These are phyloP conservation scores for Protophormia terraenovae DNA, from an alignment of 2,888 invertebrate genomes.

Conservation along the genomic window DNA sequence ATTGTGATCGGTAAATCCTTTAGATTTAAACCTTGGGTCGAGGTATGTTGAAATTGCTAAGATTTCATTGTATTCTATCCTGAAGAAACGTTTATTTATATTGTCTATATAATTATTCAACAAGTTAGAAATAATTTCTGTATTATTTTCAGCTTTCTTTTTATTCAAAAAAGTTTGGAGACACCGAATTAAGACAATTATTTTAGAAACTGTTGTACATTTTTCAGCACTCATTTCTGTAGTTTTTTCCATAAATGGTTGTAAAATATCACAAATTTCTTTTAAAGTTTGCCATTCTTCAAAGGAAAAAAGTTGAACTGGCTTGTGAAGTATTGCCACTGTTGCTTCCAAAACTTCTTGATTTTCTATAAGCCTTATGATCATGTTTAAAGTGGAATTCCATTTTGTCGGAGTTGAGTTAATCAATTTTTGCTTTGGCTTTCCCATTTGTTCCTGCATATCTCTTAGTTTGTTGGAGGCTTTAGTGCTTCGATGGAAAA, in stretches of 20 bases:
- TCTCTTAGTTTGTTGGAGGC: slow-evolving; percentile 17
- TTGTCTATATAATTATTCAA: neutral
- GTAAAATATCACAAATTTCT: neutral
- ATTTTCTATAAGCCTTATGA: neutral
- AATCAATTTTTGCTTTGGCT: neutral
- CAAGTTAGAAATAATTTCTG: too few species aligned
- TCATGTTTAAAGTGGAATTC: slow-evolving; percentile 1
- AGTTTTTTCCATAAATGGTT: neutral
- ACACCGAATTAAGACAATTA: neutral
- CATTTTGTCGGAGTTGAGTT: slow-evolving; percentile 20
- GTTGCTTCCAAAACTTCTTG: neutral
- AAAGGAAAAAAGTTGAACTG: neutral
- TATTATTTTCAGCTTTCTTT: neutral
- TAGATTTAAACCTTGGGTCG: too few species aligned
- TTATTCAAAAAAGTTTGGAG: neutral
- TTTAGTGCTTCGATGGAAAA: neutral
- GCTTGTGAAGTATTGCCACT: neutral
- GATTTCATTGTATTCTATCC: too few species aligned
- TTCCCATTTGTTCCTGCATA: slow-evolving; percentile 12
- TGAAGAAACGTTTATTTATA: neutral
- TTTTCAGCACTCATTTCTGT: neutral
- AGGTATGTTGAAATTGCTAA: too few species aligned
- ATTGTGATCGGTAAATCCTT: too few species aligned
- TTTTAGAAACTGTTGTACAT: neutral
- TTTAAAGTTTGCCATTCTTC: neutral